Base-by-base conservation (phyloP, 1,140 invertebrate genomes). In the Lasioglossum albipes region DNA sequence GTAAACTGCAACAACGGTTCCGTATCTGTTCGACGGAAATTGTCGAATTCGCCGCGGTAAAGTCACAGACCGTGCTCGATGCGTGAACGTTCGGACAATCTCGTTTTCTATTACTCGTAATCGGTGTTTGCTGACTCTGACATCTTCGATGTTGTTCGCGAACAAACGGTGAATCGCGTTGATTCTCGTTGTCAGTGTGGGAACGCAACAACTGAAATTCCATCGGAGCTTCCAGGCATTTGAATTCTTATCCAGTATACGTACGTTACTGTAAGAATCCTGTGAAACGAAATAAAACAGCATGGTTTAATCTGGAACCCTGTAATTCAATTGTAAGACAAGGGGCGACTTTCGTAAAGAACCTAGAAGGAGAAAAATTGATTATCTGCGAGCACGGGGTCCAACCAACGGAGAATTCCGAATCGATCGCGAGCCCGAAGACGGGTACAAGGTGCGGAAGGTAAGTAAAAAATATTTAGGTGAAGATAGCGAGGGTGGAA, bases 1-100 rank as follows among this genome's bases (percentile, higher is more conserved):
- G 27, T 18, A 65, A 52, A 75, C 62, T n/a, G 65, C 42, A 7
- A 12, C 41, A 3, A 41, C 16, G 16, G 31, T 41, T 18, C 3
- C 18, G 62, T 41, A 65, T 65, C 16, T 13, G 16, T 69, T 68
- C 75, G 18, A 45, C 9, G 36, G 16, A 18, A 75, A 54, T 52
- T 16, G 52, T 65, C 62, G 62, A 27, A 27, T 65, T 41, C 12
- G 31, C 13, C 16, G 49, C 16, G 31, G 12, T 10, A 64, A 12
- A 3, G 10, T 31, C n/a, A n/a, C 7, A 7, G 0, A 12, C 59
- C 42, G 16, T 5, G 49, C 31, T 31, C 57, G 31, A 13, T 36
- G 45, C 64, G 45, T 41, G 41, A 77, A 70, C 66, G 22, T 61
- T 45, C 42, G 9, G 54, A 69, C 52, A 59, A 61, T 69, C 52